Conservation (phyloP, 2,797 vertebrate species). For the Cynopterus sphinx region DNA sequence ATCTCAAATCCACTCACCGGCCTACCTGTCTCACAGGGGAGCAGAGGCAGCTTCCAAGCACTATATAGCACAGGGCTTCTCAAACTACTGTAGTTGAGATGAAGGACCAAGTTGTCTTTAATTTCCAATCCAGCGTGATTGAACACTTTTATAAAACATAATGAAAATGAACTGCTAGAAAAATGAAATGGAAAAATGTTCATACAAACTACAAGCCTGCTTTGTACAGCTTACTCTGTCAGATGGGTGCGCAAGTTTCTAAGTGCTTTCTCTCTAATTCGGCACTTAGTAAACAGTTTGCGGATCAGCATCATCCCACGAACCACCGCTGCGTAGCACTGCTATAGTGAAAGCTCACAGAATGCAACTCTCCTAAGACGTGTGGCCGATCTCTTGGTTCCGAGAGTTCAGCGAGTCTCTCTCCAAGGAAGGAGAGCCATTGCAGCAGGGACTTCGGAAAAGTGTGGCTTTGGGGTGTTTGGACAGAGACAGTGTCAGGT, state of each 20-base stretch:
- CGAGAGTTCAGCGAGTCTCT: background rate
- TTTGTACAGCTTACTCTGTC: background rate
- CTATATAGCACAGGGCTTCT: background rate
- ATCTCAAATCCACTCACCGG: background rate
- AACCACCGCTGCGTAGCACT: fast-evolving
- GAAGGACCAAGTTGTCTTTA: background rate
- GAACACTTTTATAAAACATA: background rate
- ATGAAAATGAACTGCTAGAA: background rate
- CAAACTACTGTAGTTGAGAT: background rate
- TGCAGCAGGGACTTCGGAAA: background rate
- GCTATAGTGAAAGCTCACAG: fast-evolving
- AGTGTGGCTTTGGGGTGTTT: background rate
- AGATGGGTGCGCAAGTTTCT: background rate
- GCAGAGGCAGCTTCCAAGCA: background rate
- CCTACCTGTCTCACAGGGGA: background rate
- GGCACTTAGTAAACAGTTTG: background rate
- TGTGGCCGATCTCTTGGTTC: background rate
- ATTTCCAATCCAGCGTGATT: background rate
- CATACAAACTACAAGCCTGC: background rate
- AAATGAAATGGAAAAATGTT: background rate
- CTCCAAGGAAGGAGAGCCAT: background rate
- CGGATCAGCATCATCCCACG: background rate
- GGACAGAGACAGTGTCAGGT: background rate
- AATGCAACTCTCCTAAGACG: background rate
- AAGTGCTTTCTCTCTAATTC: background rate